A percentile compares a stretch with the other conserved stretches of the same genome.
Evolutionary conservation across 2,888 invertebrate genomes (phyloP).

Genomic region (Mycalesis mineus): DNA sequence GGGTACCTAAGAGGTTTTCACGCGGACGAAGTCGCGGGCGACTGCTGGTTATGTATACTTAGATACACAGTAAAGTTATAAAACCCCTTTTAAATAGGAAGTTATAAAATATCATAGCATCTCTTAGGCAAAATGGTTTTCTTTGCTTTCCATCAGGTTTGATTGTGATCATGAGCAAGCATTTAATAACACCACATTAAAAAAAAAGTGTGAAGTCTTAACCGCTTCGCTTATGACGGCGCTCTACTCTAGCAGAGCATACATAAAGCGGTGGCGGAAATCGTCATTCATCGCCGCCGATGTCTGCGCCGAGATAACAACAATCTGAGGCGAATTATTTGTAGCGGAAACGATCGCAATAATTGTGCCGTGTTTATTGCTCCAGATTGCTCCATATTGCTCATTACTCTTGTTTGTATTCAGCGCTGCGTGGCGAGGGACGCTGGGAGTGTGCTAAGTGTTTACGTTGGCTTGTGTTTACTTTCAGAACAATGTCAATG

Average conservation of each 20-base stretch:
- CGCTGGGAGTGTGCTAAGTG: background rate
- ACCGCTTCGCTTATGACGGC: constrained; percentile 17
- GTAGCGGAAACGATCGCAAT: constrained; percentile 24
- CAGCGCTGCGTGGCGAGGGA: background rate
- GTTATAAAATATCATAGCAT: no score
- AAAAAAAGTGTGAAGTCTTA: background rate
- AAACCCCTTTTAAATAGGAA: no score
- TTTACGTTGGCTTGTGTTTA: background rate
- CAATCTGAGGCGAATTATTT: constrained; percentile 30
- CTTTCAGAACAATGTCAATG: no score
- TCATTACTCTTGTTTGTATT: constrained; percentile 1
- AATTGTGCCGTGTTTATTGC: constrained; percentile 18
- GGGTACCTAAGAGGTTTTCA: no score
- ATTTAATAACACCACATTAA: no score
- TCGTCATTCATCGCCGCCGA: constrained; percentile 33
- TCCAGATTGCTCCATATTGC: background rate
- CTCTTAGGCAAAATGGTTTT: no score
- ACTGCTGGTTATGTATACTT: no score
- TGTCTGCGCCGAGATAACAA: constrained; percentile 30
- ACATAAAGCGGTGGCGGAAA: constrained; percentile 32
- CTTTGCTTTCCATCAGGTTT: no score
- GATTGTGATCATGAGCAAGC: no score
- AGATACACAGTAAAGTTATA: no score
- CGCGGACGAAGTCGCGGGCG: no score
- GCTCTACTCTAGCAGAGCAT: constrained; percentile 1